phyloP scores from a whole-genome alignment of 1,140 invertebrate genomes.

The Plodia interpunctella region DNA sequence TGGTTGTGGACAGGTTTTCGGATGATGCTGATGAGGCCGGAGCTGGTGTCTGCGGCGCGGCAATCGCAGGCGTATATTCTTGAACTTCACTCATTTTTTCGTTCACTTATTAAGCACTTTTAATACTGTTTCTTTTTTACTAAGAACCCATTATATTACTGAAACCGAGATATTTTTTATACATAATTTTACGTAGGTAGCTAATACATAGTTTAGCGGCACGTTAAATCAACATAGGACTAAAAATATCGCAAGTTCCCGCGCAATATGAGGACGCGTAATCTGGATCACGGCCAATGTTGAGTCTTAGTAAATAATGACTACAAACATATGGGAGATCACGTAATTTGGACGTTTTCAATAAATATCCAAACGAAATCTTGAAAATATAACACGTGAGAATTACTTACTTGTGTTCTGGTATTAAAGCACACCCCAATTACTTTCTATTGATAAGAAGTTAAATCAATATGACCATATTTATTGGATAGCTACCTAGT shows the following conservation, averaged over 20 bases:
- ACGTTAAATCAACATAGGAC: conserved; percentile 47
- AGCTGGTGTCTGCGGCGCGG: conserved; percentile 31
- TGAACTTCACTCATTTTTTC: conserved; percentile 62
- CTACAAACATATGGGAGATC: conserved; percentile 36
- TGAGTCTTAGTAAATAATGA: conserved; percentile 47
- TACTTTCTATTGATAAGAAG: no score
- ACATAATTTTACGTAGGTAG: conserved; percentile 30
- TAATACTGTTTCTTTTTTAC: conserved; percentile 16
- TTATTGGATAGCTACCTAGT: not conserved
- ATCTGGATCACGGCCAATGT: conserved; percentile 74
- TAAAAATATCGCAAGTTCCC: conserved; percentile 72
- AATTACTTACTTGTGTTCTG: no score
- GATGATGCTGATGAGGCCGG: conserved; percentile 47
- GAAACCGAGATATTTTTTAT: conserved; percentile 22
- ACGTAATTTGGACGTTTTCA: not conserved
- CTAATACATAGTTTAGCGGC: conserved; percentile 25
- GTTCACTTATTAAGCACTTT: conserved; percentile 48
- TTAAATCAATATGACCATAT: conserved; percentile 9
- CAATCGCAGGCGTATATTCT: conserved; percentile 32
- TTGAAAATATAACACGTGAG: not conserved
- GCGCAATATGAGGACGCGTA: conserved; percentile 65
- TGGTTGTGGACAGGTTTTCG: conserved; percentile 46
- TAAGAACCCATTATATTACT: conserved; percentile 29
- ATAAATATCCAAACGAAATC: not conserved
- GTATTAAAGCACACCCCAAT: not conserved